Evolutionary conservation across 1,140 invertebrate genomes (phyloP).

Genomic region (Neoseiulus cucumeris): DNA sequence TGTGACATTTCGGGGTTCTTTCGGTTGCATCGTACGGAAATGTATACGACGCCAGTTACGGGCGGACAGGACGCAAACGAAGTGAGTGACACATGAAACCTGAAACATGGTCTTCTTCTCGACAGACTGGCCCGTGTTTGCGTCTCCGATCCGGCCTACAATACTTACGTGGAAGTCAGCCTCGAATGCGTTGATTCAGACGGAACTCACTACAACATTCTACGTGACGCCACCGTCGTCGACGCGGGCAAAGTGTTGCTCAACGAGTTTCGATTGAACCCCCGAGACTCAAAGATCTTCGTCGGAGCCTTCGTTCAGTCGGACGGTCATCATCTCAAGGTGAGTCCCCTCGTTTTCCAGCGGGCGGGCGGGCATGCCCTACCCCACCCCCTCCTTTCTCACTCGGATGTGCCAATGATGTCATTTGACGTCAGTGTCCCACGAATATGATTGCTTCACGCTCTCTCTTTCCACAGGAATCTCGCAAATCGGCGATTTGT

Average conservation of each 20-base stretch:
- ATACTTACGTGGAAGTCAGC: constrained; percentile 57
- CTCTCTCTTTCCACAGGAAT: not conserved
- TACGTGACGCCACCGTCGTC: constrained; percentile 70
- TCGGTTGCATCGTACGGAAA: too few relatives aligned
- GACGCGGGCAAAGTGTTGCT: constrained; percentile 56
- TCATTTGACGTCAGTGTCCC: too few relatives aligned
- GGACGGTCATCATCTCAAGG: not conserved
- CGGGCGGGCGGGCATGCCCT: too few relatives aligned
- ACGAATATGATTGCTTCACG: too few relatives aligned
- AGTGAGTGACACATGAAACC: too few relatives aligned
- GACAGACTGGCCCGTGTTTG: constrained; percentile 72
- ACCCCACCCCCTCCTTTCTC: too few relatives aligned
- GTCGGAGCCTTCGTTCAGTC: constrained; percentile 48
- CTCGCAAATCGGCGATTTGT: constrained; percentile 49
- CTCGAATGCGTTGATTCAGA: constrained; percentile 49
- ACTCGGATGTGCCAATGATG: too few relatives aligned
- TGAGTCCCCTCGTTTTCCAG: not conserved
- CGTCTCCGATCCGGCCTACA: constrained; percentile 78
- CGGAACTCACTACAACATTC: constrained; percentile 53
- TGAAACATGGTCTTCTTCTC: too few relatives aligned
- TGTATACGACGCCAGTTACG: too few relatives aligned
- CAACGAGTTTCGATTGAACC: constrained; percentile 46
- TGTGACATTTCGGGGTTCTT: too few relatives aligned
- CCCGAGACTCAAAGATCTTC: constrained; percentile 36
- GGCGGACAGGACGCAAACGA: too few relatives aligned